Conservation (phyloP, 2,888 invertebrate genomes). For the Phortica okadai region DNA sequence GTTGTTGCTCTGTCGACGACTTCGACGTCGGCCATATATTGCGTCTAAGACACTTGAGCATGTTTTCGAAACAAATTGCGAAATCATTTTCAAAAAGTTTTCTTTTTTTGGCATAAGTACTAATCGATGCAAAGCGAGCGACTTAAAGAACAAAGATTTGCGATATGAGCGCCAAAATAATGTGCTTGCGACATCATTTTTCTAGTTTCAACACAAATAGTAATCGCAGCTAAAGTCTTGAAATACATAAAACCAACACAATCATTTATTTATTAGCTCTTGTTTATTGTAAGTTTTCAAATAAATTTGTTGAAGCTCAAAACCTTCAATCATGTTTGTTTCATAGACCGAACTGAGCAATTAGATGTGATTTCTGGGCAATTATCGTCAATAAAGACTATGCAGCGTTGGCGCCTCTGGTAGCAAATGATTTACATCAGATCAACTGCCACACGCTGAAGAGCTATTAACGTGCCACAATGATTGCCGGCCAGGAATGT, state of each 20-base stretch:
- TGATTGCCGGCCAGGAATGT: slow-evolving; percentile 8
- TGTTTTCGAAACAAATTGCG: slow-evolving; percentile 19
- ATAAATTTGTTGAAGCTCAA: too few species aligned
- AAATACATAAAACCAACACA: too few species aligned
- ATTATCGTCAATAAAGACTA: background rate
- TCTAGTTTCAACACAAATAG: too few species aligned
- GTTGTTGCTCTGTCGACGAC: slow-evolving; percentile 1
- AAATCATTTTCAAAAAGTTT: slow-evolving; percentile 20
- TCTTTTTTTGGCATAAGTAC: slow-evolving; percentile 1
- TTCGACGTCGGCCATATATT: background rate
- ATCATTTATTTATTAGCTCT: too few species aligned
- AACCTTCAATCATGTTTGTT: too few species aligned
- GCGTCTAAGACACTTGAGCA: slow-evolving; percentile 28
- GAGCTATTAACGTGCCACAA: slow-evolving; percentile 2
- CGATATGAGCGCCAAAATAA: too few species aligned
- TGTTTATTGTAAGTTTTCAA: too few species aligned
- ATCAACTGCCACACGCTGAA: slow-evolving; percentile 14
- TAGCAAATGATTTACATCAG: slow-evolving; percentile 28
- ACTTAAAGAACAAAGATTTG: too few species aligned
- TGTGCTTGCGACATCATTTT: too few species aligned
- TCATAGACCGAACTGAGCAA: too few species aligned
- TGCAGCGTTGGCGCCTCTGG: slow-evolving; percentile 25
- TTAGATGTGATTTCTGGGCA: too few species aligned
- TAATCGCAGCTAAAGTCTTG: too few species aligned
- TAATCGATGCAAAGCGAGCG: background rate